Conservation (phyloP, 2,797 vertebrate species). For the Potorous gilbertii region DNA sequence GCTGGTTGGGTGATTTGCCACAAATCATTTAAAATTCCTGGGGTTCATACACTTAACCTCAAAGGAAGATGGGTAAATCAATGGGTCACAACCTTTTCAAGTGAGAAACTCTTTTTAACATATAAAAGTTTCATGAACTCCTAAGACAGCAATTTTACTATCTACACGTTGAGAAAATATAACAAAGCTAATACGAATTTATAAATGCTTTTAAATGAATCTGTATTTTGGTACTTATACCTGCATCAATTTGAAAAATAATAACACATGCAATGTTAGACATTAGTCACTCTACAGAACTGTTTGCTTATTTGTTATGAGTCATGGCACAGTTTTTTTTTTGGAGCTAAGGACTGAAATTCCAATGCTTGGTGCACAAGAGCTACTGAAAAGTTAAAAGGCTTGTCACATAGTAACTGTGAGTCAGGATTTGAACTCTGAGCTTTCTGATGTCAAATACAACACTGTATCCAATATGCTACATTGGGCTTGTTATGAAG, state of each 20-base stretch:
- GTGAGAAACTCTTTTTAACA: background rate
- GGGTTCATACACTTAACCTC: background rate
- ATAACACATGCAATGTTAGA: background rate
- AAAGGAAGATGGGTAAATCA: background rate
- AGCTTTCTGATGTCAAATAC: background rate
- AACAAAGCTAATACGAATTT: background rate
- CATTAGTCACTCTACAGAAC: background rate
- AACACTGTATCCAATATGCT: background rate
- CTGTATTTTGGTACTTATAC: background rate
- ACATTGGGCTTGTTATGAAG: background rate
- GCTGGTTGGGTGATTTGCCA: background rate
- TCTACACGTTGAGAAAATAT: background rate
- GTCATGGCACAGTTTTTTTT: background rate
- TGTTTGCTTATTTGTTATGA: background rate
- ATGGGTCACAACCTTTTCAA: background rate
- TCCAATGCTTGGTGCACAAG: background rate
- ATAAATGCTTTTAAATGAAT: background rate
- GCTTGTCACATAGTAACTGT: background rate
- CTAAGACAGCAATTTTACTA: background rate
- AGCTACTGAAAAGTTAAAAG: background rate
- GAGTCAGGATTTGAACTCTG: background rate
- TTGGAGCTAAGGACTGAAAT: background rate
- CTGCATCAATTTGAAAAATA: background rate
- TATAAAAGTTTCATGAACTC: background rate
- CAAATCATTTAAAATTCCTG: background rate